These are phyloP conservation scores for Picathartes gymnocephalus DNA, from an alignment of 2,113 vertebrate genomes.

Conservation along the genomic window DNA sequence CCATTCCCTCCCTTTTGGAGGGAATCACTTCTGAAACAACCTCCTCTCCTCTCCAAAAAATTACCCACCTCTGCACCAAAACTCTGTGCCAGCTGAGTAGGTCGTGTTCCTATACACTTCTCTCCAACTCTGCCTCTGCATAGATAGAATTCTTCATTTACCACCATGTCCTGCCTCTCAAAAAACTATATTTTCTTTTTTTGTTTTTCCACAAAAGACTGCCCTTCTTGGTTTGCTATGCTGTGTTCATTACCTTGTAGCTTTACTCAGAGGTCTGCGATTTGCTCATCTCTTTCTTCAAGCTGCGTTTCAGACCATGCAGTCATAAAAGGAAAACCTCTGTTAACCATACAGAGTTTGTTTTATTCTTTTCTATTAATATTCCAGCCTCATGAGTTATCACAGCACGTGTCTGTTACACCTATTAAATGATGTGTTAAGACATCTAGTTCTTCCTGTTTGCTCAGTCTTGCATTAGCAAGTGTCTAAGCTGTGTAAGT, in stretches of 20 bases:
- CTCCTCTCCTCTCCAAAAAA: neutral
- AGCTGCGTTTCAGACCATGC: neutral
- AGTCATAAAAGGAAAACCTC: neutral
- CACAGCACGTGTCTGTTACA: neutral
- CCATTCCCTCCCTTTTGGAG: neutral
- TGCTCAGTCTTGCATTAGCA: neutral
- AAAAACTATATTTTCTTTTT: neutral
- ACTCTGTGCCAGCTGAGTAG: neutral
- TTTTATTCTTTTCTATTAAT: conserved; percentile 14
- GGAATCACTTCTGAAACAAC: neutral
- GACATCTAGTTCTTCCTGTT: conserved; percentile 9
- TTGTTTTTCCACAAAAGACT: neutral
- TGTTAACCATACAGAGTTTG: neutral
- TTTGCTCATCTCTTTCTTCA: neutral
- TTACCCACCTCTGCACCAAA: neutral
- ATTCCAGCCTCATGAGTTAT: conserved; percentile 5
- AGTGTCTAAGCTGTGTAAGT: neutral
- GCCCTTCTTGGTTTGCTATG: neutral
- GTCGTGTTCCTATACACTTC: accelerated
- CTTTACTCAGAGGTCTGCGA: neutral
- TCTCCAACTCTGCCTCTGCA: neutral
- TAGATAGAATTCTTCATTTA: neutral
- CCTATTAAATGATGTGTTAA: neutral
- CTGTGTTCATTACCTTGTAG: neutral
- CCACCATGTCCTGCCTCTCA: neutral